Conservation (phyloP, 2,797 vertebrate genomes). For the Argya squamiceps region DNA sequence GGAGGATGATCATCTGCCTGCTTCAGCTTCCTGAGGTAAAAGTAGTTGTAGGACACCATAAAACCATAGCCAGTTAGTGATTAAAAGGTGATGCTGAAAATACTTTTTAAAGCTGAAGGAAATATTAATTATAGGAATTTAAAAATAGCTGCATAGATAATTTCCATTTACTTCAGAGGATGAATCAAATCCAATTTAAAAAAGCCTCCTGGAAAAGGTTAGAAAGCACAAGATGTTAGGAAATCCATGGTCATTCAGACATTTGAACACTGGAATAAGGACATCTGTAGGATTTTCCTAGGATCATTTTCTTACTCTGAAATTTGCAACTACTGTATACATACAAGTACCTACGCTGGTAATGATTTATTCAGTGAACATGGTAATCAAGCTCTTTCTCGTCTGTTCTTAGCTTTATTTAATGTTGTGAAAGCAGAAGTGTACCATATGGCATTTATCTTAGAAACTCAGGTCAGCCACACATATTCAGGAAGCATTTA, state of each 20-base stretch:
- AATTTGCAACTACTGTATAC: background rate
- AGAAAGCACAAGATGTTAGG: background rate
- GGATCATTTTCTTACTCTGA: background rate
- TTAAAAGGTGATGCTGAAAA: background rate
- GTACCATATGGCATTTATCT: background rate
- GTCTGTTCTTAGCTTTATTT: background rate
- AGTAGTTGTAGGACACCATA: background rate
- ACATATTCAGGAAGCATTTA: background rate
- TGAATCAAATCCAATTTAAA: background rate
- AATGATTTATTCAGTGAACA: background rate
- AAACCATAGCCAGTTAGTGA: background rate
- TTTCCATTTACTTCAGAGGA: background rate
- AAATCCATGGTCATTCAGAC: background rate
- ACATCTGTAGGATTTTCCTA: background rate
- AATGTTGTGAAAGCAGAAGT: background rate
- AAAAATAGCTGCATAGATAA: background rate
- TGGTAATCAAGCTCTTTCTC: background rate
- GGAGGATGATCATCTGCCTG: background rate
- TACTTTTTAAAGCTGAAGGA: background rate
- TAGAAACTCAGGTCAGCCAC: background rate
- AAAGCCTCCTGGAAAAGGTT: background rate
- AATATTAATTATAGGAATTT: background rate
- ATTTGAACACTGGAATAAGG: background rate
- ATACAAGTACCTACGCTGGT: background rate
- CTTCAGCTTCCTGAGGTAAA: background rate